phyloP scores from a whole-genome alignment of 2,113 vertebrate genomes.

The Chunga burmeisteri region DNA sequence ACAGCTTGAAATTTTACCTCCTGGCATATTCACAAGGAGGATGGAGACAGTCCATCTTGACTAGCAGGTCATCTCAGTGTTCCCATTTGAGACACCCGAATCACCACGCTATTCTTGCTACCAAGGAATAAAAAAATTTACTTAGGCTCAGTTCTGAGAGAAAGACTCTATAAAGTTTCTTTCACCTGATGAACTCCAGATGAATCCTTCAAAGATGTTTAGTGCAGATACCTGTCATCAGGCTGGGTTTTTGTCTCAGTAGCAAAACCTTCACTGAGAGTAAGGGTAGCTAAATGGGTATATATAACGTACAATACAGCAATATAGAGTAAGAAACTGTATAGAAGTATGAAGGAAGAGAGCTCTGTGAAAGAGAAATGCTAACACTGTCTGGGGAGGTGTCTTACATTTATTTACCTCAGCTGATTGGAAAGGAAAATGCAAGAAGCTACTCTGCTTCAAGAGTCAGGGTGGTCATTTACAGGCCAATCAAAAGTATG shows the following conservation, averaged over 20 bases:
- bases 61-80: background rate
- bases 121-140: background rate
- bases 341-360: background rate
- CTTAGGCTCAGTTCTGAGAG: background rate
- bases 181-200: background rate
- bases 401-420: background rate
- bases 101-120: background rate
- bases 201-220: background rate
- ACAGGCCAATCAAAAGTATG: background rate
- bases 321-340: background rate
- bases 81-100: background rate
- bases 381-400: background rate
- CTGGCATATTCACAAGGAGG: background rate
- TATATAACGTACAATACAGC: background rate
- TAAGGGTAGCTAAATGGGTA: background rate
- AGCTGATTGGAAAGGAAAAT: background rate
- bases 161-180: background rate
- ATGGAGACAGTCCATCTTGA: background rate
- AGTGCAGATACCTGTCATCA: background rate
- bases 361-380: background rate
- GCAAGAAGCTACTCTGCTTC: background rate
- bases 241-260: background rate
- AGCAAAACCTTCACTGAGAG: background rate
- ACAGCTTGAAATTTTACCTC: background rate
- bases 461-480: background rate